Evolutionary conservation across 2,888 invertebrate genomes (phyloP), one percentile per base, ranked within the genome.

Genomic region (Ditula angustiorana): DNA sequence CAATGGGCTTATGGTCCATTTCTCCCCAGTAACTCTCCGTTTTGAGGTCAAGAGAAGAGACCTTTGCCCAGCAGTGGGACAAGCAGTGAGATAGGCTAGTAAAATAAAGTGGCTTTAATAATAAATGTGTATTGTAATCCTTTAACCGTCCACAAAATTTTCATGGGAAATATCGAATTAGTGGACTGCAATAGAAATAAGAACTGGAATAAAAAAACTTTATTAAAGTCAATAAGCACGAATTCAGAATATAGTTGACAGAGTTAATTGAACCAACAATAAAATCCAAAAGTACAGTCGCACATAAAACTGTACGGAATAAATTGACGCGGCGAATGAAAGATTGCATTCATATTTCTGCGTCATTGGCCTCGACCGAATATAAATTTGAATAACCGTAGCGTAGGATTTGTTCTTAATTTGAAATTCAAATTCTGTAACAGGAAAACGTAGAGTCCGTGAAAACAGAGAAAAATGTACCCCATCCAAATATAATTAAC

Each of bases 401-500:
- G 81, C 79, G 80, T 82, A 76, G 84, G 86, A 85, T 85, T 85
- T 82, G 82, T 84, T 82, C 85, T 76, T 75, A 80, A 87, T 88
- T 87, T 88, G 87, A 88, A 88, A 78, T 87, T 88, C 86, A 88
- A 87, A 88, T 88, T 82, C 73, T 79, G 83, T 79, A 80, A 77
- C 82, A 82, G 83, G 81, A 84, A 84, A 85, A 82, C 80, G 86
- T 82, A 80, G n/a, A n/a, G 81, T 74, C 80, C 77, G 77, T 74
- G 79, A 77, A 83, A 84, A 83, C 83, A 83, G 78, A 78, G 80
- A 83, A 85, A 86, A 86, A 86, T 83, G 83, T 84, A 81, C 81
- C 79, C 79, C 81, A 83, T 85, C 80, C 83, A 84, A 84, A 87
- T 83, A 81, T 83, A 87, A 87, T 86, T 87, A 86, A 77, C 85